These are phyloP conservation scores for Sinocyclocheilus rhinocerous DNA, from an alignment of 2,113 vertebrate species.

Conservation along the genomic window DNA sequence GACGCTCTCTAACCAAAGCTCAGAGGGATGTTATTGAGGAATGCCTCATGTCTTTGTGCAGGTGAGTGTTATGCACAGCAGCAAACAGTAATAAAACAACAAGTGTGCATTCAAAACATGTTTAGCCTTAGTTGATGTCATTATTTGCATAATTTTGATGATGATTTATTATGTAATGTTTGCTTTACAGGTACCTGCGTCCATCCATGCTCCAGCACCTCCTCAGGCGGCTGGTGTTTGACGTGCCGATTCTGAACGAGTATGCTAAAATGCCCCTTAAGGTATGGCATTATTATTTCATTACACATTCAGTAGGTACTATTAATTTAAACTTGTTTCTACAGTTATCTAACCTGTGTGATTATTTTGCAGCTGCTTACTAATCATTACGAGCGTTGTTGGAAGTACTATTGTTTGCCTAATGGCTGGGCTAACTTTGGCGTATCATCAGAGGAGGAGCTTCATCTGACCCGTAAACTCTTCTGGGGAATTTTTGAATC, in stretches of 20 bases:
- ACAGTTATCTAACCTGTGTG: background rate
- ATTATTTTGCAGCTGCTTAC: conserved; percentile 82
- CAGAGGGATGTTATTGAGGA: conserved; percentile 94
- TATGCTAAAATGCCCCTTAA: conserved; percentile 94
- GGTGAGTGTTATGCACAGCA: conserved; percentile 66
- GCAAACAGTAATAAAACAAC: background rate
- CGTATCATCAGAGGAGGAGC: conserved; percentile 89
- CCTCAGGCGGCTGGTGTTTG: conserved; percentile 88
- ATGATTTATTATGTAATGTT: background rate
- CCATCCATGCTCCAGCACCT: conserved; percentile 94
- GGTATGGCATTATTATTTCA: conserved; percentile 66
- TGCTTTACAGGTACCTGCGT: conserved; percentile 79
- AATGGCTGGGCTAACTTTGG: conserved; percentile 94
- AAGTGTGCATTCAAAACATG: background rate
- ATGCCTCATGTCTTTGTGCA: conserved; percentile 93
- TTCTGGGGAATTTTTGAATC: conserved; percentile 98
- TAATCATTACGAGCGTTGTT: conserved; percentile 94
- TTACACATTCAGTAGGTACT: background rate
- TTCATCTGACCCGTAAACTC: conserved; percentile 90
- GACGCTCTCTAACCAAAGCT: conserved; percentile 93
- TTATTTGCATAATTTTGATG: background rate
- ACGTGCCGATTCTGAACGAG: conserved; percentile 92
- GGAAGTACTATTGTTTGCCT: conserved; percentile 95
- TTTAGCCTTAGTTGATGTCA: background rate
- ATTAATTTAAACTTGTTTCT: background rate